A percentile compares a stretch with the other conserved stretches of the same genome.
These are phyloP conservation scores for Petrocephalus schoutedeni DNA, from an alignment of 2,797 vertebrate species.

Conservation along the genomic window DNA sequence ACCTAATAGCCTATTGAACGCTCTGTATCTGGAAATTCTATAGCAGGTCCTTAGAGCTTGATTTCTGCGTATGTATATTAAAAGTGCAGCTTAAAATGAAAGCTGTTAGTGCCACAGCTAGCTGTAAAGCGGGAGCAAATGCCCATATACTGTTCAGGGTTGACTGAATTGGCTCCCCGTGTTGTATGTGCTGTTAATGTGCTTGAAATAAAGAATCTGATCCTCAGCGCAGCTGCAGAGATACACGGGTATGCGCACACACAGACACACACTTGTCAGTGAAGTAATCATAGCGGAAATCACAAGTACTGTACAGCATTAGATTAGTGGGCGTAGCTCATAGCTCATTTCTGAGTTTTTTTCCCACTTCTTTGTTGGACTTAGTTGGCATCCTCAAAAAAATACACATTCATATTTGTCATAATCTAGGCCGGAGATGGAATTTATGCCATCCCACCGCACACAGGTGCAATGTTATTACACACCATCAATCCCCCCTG, in stretches of 20 bases:
- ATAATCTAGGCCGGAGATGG: conserved; percentile 2
- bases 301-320: background rate
- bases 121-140: background rate
- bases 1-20: background rate
- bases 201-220: background rate
- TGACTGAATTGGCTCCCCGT: background rate
- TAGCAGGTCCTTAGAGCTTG: background rate
- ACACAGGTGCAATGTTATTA: conserved; percentile 11
- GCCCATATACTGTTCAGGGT: background rate
- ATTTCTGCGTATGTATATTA: background rate
- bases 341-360: background rate
- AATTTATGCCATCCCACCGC: conserved; percentile 1
- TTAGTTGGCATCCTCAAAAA: conserved; percentile 4
- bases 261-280: background rate
- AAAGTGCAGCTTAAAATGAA: background rate
- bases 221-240: background rate
- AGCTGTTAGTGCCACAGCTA: background rate
- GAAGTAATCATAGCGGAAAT: conserved; percentile 7
- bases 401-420: conserved; percentile 9
- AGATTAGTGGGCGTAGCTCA: conserved; percentile 4
- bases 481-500: conserved; percentile 2
- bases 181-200: background rate
- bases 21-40: background rate
- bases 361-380: background rate
- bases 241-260: background rate